phyloP scores from a whole-genome alignment of 2,113 vertebrate genomes.

The Mobula hypostoma region DNA sequence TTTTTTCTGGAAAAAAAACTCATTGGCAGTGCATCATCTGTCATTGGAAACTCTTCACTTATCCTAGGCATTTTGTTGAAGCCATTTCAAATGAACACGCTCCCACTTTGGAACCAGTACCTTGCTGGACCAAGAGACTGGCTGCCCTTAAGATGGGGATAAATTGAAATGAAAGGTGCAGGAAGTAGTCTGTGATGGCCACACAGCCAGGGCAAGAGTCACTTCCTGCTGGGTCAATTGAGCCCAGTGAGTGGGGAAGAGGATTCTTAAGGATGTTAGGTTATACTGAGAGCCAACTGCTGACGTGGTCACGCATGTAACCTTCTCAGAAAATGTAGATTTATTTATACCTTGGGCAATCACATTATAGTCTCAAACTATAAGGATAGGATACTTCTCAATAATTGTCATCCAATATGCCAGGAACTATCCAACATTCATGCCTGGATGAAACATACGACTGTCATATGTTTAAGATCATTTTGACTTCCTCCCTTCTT shows the following conservation, averaged over 20 bases:
- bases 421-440: background rate
- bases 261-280: background rate
- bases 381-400: background rate
- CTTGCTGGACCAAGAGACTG: background rate
- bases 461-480: background rate
- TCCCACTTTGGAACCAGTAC: slow-evolving; percentile 26
- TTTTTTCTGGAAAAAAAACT: slow-evolving; percentile 24
- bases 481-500: background rate
- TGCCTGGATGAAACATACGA: background rate
- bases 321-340: background rate
- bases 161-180: background rate
- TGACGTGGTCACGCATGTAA: background rate
- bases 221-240: background rate
- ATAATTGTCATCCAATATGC: background rate
- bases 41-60: slow-evolving; percentile 31
- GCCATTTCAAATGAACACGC: slow-evolving; percentile 20
- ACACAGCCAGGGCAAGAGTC: slow-evolving; percentile 8
- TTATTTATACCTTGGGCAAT: background rate
- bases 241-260: background rate
- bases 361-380: background rate
- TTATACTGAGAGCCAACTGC: background rate
- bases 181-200: background rate
- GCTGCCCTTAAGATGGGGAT: slow-evolving; percentile 23
- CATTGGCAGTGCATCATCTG: slow-evolving; percentile 36
- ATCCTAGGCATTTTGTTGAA: slow-evolving; percentile 5